These are phyloP conservation scores for Poliocrania exsul DNA, from an alignment of 2,797 vertebrate genomes.

Conservation along the genomic window DNA sequence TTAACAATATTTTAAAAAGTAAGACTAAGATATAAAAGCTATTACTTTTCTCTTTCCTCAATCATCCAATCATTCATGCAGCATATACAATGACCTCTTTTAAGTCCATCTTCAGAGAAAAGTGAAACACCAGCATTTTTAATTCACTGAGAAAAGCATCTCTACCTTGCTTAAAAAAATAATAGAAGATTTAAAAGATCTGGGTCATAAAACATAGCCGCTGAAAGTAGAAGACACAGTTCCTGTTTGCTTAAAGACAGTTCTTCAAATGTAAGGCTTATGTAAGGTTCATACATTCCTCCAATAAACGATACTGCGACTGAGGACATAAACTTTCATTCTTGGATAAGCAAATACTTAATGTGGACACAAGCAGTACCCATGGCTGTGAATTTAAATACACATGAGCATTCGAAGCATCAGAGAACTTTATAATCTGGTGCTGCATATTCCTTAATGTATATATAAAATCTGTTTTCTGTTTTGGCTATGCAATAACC, in stretches of 20 bases:
- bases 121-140: not conserved
- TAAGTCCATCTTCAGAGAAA: not conserved
- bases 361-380: not conserved
- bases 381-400: not conserved
- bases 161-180: not conserved
- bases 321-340: not conserved
- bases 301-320: not conserved
- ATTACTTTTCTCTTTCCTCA: not conserved
- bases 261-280: not conserved
- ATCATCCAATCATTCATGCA: not conserved
- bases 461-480: not conserved
- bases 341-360: not conserved
- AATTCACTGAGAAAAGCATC: not conserved
- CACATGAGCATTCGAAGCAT: not conserved
- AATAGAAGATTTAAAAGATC: not conserved
- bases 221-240: not conserved
- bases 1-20: not conserved
- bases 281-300: not conserved
- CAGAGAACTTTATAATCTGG: not conserved
- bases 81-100: not conserved
- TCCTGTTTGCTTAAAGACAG: not conserved
- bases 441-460: not conserved
- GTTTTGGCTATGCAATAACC: not conserved
- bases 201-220: not conserved
- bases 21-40: not conserved